A percentile compares a stretch with the other conserved stretches of the same genome.
Evolutionary conservation across 2,113 vertebrate genomes (phyloP).

Genomic region (Eira barbara): DNA sequence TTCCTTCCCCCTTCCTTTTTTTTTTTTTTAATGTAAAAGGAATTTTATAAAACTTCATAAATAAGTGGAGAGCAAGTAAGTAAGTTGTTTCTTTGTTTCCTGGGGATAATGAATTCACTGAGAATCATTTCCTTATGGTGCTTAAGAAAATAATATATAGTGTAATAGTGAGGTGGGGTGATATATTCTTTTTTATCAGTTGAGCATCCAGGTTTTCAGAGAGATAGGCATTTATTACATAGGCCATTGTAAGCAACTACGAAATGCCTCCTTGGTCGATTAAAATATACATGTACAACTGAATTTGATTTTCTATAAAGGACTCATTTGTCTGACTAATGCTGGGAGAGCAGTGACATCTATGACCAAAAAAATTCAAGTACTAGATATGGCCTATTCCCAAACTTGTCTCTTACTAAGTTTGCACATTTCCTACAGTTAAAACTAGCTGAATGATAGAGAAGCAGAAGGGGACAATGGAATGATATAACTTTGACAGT

Average conservation of each 20-base stretch:
- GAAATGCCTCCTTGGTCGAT: background rate
- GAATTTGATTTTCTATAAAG: background rate
- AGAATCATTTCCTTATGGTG: background rate
- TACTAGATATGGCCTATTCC: background rate
- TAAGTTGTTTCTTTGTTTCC: background rate
- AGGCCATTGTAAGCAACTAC: background rate
- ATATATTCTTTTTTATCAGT: background rate
- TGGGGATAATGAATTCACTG: background rate
- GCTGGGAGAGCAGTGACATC: background rate
- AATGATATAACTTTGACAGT: background rate
- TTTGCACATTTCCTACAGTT: background rate
- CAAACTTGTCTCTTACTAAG: background rate
- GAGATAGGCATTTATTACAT: background rate
- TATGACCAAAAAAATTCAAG: background rate
- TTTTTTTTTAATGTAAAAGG: background rate
- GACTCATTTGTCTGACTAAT: background rate
- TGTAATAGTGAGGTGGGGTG: background rate
- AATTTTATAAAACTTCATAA: constrained; percentile 28
- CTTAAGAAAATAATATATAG: background rate
- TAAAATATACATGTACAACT: background rate
- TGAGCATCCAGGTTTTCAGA: background rate
- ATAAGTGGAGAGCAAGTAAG: background rate
- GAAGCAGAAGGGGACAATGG: background rate
- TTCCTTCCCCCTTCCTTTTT: background rate
- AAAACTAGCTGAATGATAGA: background rate